Conservation (phyloP, 2,888 invertebrate species). For the Ectropis crepuscularia region DNA sequence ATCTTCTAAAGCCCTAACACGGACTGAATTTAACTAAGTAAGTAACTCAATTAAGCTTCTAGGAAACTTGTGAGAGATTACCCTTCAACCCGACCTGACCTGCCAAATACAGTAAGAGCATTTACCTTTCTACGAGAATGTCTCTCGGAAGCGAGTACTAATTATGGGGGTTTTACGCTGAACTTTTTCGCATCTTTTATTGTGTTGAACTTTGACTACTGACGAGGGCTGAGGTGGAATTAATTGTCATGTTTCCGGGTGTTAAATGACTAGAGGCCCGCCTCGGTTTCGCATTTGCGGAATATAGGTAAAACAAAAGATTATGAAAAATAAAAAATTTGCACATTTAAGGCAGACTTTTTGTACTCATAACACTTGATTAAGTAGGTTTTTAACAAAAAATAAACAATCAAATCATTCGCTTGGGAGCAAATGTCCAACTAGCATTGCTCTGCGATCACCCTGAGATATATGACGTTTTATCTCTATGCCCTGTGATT, state of each 20-base stretch:
- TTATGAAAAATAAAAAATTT: too few species aligned
- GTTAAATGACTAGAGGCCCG: too few species aligned
- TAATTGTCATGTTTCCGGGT: neutral
- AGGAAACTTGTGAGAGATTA: constrained; percentile 18
- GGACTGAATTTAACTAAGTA: constrained; percentile 10
- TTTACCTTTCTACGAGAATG: constrained; percentile 17
- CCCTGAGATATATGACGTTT: too few species aligned
- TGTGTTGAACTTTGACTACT: constrained; percentile 1
- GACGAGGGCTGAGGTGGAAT: neutral
- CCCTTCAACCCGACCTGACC: constrained; percentile 8
- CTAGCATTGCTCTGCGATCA: too few species aligned
- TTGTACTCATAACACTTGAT: too few species aligned
- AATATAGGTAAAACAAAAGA: too few species aligned
- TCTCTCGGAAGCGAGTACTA: constrained; percentile 18
- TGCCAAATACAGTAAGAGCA: constrained; percentile 14
- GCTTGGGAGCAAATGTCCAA: too few species aligned
- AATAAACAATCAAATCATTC: too few species aligned
- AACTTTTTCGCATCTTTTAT: neutral
- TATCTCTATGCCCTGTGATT: too few species aligned
- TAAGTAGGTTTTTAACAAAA: too few species aligned
- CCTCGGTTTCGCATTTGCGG: too few species aligned
- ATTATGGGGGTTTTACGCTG: constrained; percentile 7
- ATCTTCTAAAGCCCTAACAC: constrained; percentile 4
- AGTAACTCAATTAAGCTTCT: constrained; percentile 23
- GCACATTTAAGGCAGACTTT: too few species aligned